Percentiles rank a stretch among this genome's conserved stretches.
phyloP scores from a whole-genome alignment of 2,797 vertebrate species.

The Decapterus maruadsi region DNA sequence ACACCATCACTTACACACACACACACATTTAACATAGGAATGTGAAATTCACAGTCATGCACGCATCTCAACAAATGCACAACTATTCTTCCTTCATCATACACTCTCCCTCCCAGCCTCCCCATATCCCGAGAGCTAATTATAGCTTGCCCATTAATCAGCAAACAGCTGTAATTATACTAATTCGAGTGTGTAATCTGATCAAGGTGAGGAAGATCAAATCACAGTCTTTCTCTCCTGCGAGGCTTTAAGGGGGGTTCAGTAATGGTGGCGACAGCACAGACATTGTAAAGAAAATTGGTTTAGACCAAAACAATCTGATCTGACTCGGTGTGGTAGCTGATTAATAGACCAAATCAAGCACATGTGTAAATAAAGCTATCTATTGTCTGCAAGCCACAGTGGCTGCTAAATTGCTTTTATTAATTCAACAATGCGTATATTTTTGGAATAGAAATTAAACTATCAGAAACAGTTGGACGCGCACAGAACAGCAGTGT shows the following conservation, averaged over 20 bases:
- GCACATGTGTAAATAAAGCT: constrained; percentile 31
- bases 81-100: constrained; percentile 21
- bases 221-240: constrained; percentile 57
- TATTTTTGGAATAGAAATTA: constrained; percentile 1
- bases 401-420: constrained; percentile 15
- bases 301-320: constrained; percentile 69
- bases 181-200: constrained; percentile 82
- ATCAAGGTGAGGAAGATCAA: constrained; percentile 74
- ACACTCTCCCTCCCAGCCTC: constrained; percentile 19
- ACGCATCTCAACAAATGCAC: constrained; percentile 9
- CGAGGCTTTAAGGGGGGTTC: constrained; percentile 33
- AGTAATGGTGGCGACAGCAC: constrained; percentile 29
- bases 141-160: constrained; percentile 83
- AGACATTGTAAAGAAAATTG: constrained; percentile 52
- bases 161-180: constrained; percentile 82
- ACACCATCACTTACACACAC: not conserved
- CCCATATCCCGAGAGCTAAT: constrained; percentile 64
- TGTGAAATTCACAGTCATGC: not conserved
- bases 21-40: not conserved
- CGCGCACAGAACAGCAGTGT: accelerated
- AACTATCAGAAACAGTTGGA: not conserved
- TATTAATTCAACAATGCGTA: constrained; percentile 29
- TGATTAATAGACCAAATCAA: constrained; percentile 42
- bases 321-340: constrained; percentile 53
- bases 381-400: constrained; percentile 10